Conservation (phyloP, 2,113 vertebrate genomes). For the Perccottus glenii region DNA sequence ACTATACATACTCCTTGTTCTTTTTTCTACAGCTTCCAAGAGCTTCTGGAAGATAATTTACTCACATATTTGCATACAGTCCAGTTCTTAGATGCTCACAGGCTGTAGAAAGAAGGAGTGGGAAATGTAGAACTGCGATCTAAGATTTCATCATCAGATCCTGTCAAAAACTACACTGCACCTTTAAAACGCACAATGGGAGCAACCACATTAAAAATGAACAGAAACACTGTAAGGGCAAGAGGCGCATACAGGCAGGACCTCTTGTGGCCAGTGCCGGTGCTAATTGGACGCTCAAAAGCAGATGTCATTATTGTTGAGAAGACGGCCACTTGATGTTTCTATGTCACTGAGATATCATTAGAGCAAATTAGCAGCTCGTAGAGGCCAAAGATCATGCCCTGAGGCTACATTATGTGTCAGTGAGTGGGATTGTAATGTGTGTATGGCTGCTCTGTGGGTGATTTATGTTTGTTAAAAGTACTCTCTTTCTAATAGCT, state of each 20-base stretch:
- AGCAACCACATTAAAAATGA: too few relatives aligned
- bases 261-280: slow-evolving; percentile 83
- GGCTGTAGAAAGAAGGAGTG: too few relatives aligned
- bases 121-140: too few relatives aligned
- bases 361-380: slow-evolving; percentile 88
- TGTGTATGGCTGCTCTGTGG: slow-evolving; percentile 22
- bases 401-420: slow-evolving; percentile 33
- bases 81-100: too few relatives aligned
- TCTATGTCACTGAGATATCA: slow-evolving; percentile 85
- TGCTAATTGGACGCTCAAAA: slow-evolving; percentile 84
- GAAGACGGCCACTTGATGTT: slow-evolving; percentile 86
- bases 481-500: slow-evolving; percentile 38
- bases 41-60: too few relatives aligned
- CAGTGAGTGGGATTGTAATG: slow-evolving; percentile 43
- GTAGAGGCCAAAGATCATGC: slow-evolving; percentile 85
- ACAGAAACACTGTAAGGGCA: neutral
- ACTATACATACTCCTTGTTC: too few relatives aligned
- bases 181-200: too few relatives aligned
- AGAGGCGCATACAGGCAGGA: slow-evolving; percentile 64
- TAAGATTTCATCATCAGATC: too few relatives aligned
- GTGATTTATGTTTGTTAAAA: slow-evolving; percentile 57
- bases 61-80: too few relatives aligned
- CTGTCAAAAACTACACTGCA: too few relatives aligned
- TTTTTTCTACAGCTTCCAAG: too few relatives aligned
- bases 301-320: slow-evolving; percentile 90